phyloP scores from a whole-genome alignment of 2,888 invertebrate genomes.

The Caenorhabditis sulstoni region DNA sequence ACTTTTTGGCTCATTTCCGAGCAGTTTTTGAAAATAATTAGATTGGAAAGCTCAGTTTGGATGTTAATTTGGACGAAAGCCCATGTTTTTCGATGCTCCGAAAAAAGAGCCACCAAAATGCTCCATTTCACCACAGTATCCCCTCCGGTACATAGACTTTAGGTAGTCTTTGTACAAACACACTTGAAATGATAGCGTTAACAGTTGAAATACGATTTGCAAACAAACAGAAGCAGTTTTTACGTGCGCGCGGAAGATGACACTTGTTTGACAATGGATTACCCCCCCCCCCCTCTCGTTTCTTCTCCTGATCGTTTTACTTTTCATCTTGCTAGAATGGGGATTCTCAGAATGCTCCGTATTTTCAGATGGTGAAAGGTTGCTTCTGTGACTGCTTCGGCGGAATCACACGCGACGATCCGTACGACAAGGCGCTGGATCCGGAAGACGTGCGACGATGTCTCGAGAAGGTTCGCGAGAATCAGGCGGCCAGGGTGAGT shows the following conservation, averaged over 20 bases:
- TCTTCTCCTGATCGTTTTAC: background rate
- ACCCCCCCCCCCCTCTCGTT: slow-evolving; percentile 2
- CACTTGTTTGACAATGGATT: slow-evolving; percentile 43
- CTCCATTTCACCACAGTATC: no score
- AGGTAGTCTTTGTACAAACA: background rate
- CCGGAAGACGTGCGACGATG: slow-evolving; percentile 64
- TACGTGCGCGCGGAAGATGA: background rate
- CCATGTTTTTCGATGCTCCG: no score
- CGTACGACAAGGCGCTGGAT: slow-evolving; percentile 65
- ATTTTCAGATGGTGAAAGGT: slow-evolving; percentile 69
- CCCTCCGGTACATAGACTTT: no score
- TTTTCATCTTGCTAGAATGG: no score
- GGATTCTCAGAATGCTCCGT: background rate
- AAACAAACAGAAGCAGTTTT: slow-evolving; percentile 24
- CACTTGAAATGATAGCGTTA: slow-evolving; percentile 60
- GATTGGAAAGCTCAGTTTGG: no score
- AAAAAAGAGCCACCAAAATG: no score
- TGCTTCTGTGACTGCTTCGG: slow-evolving; percentile 73
- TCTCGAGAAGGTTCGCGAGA: slow-evolving; percentile 57
- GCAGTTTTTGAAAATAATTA: no score
- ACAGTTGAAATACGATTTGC: slow-evolving; percentile 33
- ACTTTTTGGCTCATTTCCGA: no score
- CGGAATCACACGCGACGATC: slow-evolving; percentile 60
- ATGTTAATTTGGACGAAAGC: no score
- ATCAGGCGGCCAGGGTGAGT: slow-evolving; percentile 56